phyloP scores from a whole-genome alignment of 2,113 vertebrate genomes.

The Xiphorhynchus elegans region DNA sequence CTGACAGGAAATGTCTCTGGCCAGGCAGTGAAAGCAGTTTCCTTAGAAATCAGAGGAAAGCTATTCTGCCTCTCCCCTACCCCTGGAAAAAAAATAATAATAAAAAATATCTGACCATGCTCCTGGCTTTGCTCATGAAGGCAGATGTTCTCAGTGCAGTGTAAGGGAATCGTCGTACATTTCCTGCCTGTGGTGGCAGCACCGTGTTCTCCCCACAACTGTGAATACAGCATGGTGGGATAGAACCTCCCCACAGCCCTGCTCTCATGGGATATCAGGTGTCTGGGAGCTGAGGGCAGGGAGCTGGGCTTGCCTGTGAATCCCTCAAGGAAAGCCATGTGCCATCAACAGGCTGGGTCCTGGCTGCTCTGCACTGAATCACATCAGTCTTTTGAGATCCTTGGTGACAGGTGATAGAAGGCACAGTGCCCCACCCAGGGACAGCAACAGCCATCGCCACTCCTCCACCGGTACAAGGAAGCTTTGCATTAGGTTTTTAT shows the following conservation, averaged over 20 bases:
- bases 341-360: not conserved
- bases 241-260: not conserved
- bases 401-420: not conserved
- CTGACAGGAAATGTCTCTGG: not conserved
- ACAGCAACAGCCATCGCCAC: accelerated
- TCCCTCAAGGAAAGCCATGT: not conserved
- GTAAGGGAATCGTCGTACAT: not conserved
- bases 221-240: not conserved
- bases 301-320: not conserved
- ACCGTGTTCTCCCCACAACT: not conserved
- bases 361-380: not conserved
- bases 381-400: not conserved
- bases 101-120: not conserved
- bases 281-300: not conserved
- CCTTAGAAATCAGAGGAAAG: not conserved
- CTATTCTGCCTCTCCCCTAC: not conserved
- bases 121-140: not conserved
- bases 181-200: not conserved
- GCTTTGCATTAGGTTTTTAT: not conserved
- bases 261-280: accelerated
- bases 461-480: not conserved
- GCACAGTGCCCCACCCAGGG: not conserved
- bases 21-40: not conserved
- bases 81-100: not conserved
- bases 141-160: not conserved